Percentiles rank a stretch among this genome's conserved stretches.
Conservation (phyloP, 2,113 vertebrate species). For the Xenopus tropicalis region DNA sequence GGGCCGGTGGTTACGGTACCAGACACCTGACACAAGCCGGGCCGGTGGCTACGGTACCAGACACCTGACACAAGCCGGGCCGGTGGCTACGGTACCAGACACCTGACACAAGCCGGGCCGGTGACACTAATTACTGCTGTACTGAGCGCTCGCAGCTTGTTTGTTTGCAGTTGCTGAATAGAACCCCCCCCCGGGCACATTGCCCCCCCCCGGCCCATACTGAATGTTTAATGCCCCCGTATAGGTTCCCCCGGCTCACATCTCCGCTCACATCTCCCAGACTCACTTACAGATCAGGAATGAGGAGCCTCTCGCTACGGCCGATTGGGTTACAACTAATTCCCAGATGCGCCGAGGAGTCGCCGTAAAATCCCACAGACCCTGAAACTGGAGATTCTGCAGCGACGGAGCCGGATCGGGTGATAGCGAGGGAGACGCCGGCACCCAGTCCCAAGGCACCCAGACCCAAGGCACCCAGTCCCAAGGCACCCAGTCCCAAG, state of each 20-base stretch:
- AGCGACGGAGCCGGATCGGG: neutral
- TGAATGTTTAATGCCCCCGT: conserved; percentile 44
- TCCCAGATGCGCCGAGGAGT: neutral
- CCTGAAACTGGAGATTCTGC: conserved; percentile 1
- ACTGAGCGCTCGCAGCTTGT: neutral
- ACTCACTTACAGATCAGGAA: conserved; percentile 42
- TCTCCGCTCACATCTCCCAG: conserved; percentile 38
- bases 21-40: too few relatives aligned
- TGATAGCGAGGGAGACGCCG: neutral
- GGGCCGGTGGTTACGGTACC: neutral
- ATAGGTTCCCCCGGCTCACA: conserved; percentile 20
- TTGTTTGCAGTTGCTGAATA: neutral
- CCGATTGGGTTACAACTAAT: conserved; percentile 45
- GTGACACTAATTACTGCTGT: neutral
- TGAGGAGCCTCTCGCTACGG: neutral
- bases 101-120: neutral
- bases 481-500: too few relatives aligned
- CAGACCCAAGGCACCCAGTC: too few relatives aligned
- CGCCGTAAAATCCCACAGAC: conserved; percentile 8
- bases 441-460: neutral
- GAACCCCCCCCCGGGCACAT: fast-evolving
- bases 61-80: too few relatives aligned
- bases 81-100: neutral
- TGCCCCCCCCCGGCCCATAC: neutral
- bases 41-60: neutral